Conservation (phyloP, 2,113 vertebrate species). For the Smithornis capensis region DNA sequence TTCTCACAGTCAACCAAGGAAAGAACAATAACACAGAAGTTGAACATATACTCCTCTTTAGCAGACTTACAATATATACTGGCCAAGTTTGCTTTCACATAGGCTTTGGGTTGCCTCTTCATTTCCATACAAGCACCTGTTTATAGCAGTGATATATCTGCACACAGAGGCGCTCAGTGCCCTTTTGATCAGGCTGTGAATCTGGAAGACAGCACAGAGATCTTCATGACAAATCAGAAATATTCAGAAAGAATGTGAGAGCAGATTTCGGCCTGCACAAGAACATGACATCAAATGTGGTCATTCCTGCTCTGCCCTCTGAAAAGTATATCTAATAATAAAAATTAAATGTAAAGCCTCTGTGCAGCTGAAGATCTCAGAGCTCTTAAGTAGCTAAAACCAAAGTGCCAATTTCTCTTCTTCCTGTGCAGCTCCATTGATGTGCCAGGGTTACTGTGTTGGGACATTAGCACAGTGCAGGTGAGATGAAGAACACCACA, state of each 20-base stretch:
- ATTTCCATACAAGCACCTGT: not conserved
- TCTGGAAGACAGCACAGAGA: not conserved
- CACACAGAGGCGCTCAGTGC: not conserved
- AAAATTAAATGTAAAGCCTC: not conserved
- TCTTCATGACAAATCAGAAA: not conserved
- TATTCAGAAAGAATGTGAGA: not conserved
- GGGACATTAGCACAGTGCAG: not conserved
- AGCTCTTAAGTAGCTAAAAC: not conserved
- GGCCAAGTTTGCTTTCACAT: not conserved
- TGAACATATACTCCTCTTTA: not conserved
- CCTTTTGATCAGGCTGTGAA: not conserved
- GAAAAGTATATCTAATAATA: not conserved
- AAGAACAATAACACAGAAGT: not conserved
- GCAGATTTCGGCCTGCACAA: not conserved
- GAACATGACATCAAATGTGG: not conserved
- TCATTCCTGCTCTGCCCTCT: not conserved
- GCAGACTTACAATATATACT: not conserved
- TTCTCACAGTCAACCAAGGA: not conserved
- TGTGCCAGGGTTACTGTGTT: not conserved
- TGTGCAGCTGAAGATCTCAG: not conserved
- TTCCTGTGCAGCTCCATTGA: not conserved
- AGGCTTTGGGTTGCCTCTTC: constrained; percentile 20
- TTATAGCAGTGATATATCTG: not conserved
- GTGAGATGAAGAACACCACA: not conserved
- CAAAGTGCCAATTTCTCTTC: not conserved